Percentiles rank a stretch among this genome's conserved stretches.
Conservation (phyloP, 2,113 vertebrate species). For the Tamias sibiricus region DNA sequence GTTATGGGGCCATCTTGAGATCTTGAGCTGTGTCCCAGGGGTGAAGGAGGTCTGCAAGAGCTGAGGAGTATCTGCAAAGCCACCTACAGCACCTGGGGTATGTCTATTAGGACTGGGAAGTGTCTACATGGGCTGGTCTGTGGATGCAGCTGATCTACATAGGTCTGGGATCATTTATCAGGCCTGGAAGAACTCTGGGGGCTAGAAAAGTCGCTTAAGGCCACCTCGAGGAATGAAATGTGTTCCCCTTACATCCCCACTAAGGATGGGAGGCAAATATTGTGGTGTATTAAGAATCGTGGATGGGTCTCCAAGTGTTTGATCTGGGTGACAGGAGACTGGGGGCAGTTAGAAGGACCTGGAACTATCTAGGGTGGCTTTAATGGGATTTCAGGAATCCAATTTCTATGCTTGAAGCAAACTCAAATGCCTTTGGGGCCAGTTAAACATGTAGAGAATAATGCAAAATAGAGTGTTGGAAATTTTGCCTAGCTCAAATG, state of each 20-base stretch:
- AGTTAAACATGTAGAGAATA: conserved; percentile 21
- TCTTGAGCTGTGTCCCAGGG: conserved; percentile 66
- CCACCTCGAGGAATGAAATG: background rate
- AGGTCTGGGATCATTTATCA: conserved; percentile 18
- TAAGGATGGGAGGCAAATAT: background rate
- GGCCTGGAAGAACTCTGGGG: conserved; percentile 12
- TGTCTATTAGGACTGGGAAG: conserved; percentile 21
- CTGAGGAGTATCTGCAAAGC: conserved; percentile 55
- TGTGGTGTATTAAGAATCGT: background rate
- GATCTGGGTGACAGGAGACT: conserved; percentile 51
- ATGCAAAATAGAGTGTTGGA: conserved; percentile 31
- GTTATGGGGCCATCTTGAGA: conserved; percentile 82
- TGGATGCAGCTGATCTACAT: conserved; percentile 27
- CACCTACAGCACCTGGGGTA: conserved; percentile 34
- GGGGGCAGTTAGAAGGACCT: conserved; percentile 45
- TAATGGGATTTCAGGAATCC: conserved; percentile 40
- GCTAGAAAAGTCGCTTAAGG: background rate
- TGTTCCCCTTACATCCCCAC: background rate
- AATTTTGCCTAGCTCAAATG: background rate
- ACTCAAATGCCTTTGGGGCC: conserved; percentile 9
- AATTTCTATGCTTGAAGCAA: background rate
- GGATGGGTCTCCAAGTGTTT: background rate
- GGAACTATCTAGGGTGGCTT: conserved; percentile 42
- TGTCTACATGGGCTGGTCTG: conserved; percentile 7
- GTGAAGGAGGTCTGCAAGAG: conserved; percentile 63